Base-by-base conservation (phyloP, 2,113 vertebrate genomes). In the Polypterus bichir region DNA sequence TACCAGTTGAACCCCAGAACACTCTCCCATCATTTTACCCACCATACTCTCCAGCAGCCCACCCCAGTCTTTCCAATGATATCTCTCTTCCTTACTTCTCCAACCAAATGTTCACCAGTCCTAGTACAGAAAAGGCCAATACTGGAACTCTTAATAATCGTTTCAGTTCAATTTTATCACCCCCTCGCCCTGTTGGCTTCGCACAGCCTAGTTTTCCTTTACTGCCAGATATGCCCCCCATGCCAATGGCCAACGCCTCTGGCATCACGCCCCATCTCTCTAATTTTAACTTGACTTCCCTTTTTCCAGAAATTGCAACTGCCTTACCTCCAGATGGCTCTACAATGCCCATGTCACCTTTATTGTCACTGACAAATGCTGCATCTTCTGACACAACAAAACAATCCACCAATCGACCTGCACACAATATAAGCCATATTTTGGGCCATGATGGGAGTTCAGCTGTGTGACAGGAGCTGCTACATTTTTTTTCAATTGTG, bases 351-450 rank as follows among this genome's bases (percentile, higher is more conserved):
- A 96, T 97, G 91, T 98, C 96, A 1, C 96, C 96, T 52, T 81
- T 98, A 78, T 86, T 98, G 70, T 94, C 94, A 7, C 89, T 98
- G 65, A 76, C 92, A 59, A 97, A 97, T 83, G 83, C 92, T 2
- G 90, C 94, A n/a, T 82, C 89, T 46, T 86, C 92, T 2, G 96
- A 99, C 72, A 89, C 93, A 44, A 83, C 89, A 68, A 99, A 99
- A 73, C 96, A 99, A 80, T 84, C 92, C 58, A 86, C 86, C 10
- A 99, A 96, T 71, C 89, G 96, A 48, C 94, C 96, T 5, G 96
- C 96, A 65, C 96, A 99, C 80, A 99, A 99, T 78, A 99, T 99
- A 88, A 99, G 96, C 86, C 96, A 98, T 90, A 99, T 99, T 66
- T 81, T 99, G 66, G 96, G 96, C 68, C 96, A 99, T 0, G 95